Base-by-base conservation (phyloP, 2,888 invertebrate species). In the Nycteola revayana region DNA sequence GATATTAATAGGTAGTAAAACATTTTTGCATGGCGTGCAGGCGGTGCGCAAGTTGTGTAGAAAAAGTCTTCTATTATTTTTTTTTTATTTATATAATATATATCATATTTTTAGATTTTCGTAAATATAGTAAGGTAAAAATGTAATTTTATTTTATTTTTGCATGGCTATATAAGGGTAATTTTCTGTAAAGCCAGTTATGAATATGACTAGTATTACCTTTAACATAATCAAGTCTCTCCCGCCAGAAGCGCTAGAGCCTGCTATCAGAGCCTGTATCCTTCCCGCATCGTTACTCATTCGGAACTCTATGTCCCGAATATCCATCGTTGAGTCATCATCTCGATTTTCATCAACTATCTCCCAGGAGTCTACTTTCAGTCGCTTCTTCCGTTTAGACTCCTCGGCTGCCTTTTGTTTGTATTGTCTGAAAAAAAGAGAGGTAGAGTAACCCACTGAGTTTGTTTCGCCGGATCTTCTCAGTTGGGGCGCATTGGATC, bases 281-380 rank as follows among this genome's bases (percentile, higher is more conserved):
- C 95, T 91, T 4, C 90, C 85, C 1, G 91, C 90, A 74, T 96
- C 94, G 66, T 96, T 93, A 21, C 92, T 93, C 78, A 97, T 90
- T 10, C 95, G 89, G 72, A 97, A 97, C 76, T 97, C 97, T 3
- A 97, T 91, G 66, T 97, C 96, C 32, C 95, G 90, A 55, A 96
- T 94, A 77, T 97, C 94, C 25, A 94, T 82, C 7, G 83, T 81
- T 28, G 91, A 90, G 1, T 71, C 70, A 0, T 89, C 85, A 18
- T 55, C 87, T 0, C 88, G 81, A 10, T 89, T 89, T 30, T 93
- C 91, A 32, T 92, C 91, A 7, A 93, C 92, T 21, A 93, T 90
- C 54, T 93, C 92, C 68, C 92, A 93, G 1, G 91, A 90, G 64
- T 94, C 93, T 0, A 92, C 79, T 71, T 94, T 95, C 4, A 98